phyloP scores from a whole-genome alignment of 2,113 vertebrate species.

The Hiodon alosoides region DNA sequence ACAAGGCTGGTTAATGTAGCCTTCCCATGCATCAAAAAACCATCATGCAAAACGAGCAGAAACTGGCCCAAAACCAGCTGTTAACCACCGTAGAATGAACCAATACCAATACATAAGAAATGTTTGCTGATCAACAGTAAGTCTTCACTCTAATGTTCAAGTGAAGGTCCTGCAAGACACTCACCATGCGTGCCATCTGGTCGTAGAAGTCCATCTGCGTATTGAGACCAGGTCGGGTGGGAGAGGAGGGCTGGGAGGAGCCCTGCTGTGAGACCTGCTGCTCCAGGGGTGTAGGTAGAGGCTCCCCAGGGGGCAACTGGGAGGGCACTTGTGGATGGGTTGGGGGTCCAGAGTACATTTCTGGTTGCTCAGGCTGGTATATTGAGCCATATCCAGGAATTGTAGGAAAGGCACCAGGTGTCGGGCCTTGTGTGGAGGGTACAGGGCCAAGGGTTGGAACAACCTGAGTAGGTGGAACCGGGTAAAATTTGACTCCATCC shows the following conservation, averaged over 20 bases:
- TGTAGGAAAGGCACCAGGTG: neutral
- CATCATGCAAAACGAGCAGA: neutral
- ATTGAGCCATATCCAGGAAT: slow-evolving; percentile 51
- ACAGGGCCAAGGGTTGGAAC: slow-evolving; percentile 39
- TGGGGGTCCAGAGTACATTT: slow-evolving; percentile 48
- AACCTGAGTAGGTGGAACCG: slow-evolving; percentile 47
- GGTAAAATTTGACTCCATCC: slow-evolving; percentile 63
- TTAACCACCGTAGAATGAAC: neutral
- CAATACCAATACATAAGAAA: too few relatives aligned
- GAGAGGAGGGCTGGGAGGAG: slow-evolving; percentile 44
- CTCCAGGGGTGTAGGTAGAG: slow-evolving; percentile 29
- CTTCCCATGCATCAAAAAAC: neutral
- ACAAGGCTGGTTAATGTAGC: neutral
- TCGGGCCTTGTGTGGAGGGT: slow-evolving; percentile 34
- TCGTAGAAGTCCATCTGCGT: slow-evolving; percentile 77
- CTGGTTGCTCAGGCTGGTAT: slow-evolving; percentile 50
- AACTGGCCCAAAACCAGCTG: neutral
- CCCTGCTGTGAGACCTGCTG: slow-evolving; percentile 53
- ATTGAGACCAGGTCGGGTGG: slow-evolving; percentile 47
- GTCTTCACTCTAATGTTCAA: neutral
- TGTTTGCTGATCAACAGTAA: neutral
- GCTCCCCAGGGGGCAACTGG: slow-evolving; percentile 43
- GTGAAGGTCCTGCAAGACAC: slow-evolving; percentile 10
- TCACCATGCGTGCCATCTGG: slow-evolving; percentile 74
- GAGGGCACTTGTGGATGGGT: slow-evolving; percentile 46